These are phyloP conservation scores for Loripinus fragilis DNA, from an alignment of 2,888 invertebrate genomes.

Conservation along the genomic window DNA sequence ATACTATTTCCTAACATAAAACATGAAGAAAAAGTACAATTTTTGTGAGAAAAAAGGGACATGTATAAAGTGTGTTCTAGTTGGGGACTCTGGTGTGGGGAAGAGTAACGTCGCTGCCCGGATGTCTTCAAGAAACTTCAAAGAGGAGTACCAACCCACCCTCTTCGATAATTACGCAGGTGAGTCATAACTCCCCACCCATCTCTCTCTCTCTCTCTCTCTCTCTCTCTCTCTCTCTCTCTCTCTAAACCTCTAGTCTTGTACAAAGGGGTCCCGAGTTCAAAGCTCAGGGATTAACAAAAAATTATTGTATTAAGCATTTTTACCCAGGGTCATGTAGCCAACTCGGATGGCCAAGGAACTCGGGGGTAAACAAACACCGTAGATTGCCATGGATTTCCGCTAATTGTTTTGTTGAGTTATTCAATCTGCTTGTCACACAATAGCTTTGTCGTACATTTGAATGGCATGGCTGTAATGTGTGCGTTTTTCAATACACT, in stretches of 20 bases:
- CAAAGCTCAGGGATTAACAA: no score
- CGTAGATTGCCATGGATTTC: no score
- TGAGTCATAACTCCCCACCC: slow-evolving; percentile 25
- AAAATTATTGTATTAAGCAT: no score
- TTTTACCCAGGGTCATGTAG: no score
- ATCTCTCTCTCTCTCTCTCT: not conserved
- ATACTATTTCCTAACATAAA: slow-evolving; percentile 19
- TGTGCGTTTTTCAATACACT: not conserved
- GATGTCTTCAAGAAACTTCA: slow-evolving; percentile 69
- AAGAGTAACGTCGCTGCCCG: slow-evolving; percentile 71
- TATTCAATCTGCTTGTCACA: no score
- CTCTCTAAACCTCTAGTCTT: not conserved
- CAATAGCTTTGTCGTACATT: no score
- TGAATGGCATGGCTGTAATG: no score
- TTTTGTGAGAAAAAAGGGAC: slow-evolving; percentile 56
- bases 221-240: not conserved
- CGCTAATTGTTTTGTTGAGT: no score
- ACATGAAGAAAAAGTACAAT: slow-evolving; percentile 66
- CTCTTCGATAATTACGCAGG: slow-evolving; percentile 77
- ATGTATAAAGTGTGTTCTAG: slow-evolving; percentile 75
- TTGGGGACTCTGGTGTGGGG: slow-evolving; percentile 74
- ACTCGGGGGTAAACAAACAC: no score
- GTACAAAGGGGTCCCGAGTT: no score
- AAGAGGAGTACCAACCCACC: slow-evolving; percentile 72
- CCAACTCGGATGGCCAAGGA: no score